Evolutionary conservation across 2,113 vertebrate genomes (phyloP), one percentile per base, ranked within the genome.

Genomic region (Equus przewalskii): DNA sequence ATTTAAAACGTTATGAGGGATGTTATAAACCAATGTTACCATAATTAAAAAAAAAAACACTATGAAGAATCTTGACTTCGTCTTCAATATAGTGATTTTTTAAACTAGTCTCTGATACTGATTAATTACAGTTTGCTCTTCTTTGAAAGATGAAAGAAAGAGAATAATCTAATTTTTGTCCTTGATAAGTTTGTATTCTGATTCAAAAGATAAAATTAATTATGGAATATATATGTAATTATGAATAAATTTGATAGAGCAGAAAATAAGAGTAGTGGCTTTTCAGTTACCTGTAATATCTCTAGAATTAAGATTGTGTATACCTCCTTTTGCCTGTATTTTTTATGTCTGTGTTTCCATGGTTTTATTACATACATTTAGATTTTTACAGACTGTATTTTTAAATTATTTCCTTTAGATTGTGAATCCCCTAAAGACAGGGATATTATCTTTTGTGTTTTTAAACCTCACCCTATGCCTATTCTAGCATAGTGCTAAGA

Each of bases 151-250:
- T 58, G 3, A 78, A 86, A 26, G 56, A 44, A 76, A 30, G 41
- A 60, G 13, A 73, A 80, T 41, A 70, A 70, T 49, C 28, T 33
- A 44, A 0, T 33, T 60, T 76, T 75, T 81, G 9, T 72, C n/a
- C 28, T 78, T 88, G 36, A 8, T 46, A 76, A 64, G 6, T 91
- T 75, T 79, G 3, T 33, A 80, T 75, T 93, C 21, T 80, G 10
- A 96, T 90, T 98, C 75, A 73, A 69, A 64, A 56, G 11, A 69
- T 60, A 76, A 86, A 60, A 49, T 33, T 76, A 24, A 83, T 62
- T 92, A 28, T 36, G 36, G 7, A 49, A 51, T 64, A 58, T 33
- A 1, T 33, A 65, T 84, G 18, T 60, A 72, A 18, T 64, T 82
- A 28, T 28, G 28, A 72, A 67, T 70, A 22, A 75, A 84, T 44